phyloP scores from a whole-genome alignment of 2,888 invertebrate species.

The Prosopocoilus inquinatus region DNA sequence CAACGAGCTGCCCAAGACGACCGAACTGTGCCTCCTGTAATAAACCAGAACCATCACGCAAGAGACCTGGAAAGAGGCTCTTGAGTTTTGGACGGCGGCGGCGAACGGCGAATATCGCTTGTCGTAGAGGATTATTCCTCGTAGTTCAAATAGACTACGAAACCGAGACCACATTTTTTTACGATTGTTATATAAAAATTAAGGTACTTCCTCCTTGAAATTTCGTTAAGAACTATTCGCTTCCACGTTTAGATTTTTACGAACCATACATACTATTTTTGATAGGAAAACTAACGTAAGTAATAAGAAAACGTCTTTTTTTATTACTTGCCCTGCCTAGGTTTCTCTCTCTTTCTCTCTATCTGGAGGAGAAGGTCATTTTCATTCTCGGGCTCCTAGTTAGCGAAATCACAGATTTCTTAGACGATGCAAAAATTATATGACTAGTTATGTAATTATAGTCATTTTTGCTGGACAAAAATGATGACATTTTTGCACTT shows the following conservation, averaged over 20 bases:
- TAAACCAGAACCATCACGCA: conserved; percentile 54
- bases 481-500: conserved; percentile 30
- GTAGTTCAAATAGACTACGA: conserved; percentile 4
- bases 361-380: too few relatives aligned
- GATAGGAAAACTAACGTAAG: conserved; percentile 17
- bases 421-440: conserved; percentile 10
- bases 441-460: conserved; percentile 11
- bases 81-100: conserved; percentile 40
- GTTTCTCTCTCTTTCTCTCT: too few relatives aligned
- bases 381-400: too few relatives aligned
- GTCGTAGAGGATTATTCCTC: conserved; percentile 20
- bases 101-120: conserved; percentile 16
- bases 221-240: conserved; percentile 16
- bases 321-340: conserved; percentile 7
- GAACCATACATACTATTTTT: conserved; percentile 18
- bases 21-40: conserved; percentile 42
- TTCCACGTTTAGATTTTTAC: conserved; percentile 21
- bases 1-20: conserved; percentile 52
- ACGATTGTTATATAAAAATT: conserved; percentile 15
- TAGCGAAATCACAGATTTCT: conserved; percentile 5
- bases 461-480: conserved; percentile 40
- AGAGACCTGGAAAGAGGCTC: conserved; percentile 44
- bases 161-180: conserved; percentile 20
- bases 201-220: too few relatives aligned
- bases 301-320: background rate